phyloP scores from a whole-genome alignment of 2,797 vertebrate genomes.

The Carcharodon carcharias region DNA sequence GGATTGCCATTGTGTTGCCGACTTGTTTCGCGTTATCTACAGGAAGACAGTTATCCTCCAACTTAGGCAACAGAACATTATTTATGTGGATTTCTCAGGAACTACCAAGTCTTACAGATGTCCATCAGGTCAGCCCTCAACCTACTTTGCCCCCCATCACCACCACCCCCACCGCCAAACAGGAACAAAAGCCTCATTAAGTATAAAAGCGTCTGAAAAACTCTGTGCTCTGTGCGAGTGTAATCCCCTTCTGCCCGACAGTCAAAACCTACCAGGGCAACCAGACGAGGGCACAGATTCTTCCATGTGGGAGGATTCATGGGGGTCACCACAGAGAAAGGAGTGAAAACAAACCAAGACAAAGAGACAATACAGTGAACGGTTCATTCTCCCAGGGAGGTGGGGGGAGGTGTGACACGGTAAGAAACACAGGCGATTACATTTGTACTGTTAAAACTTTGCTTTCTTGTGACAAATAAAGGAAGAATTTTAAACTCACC shows the following conservation, averaged over 20 bases:
- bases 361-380: neutral
- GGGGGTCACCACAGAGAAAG: neutral
- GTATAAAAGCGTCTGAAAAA: neutral
- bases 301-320: neutral
- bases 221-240: too few species aligned
- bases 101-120: neutral
- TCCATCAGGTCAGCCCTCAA: neutral
- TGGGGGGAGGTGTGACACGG: neutral
- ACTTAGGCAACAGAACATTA: neutral
- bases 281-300: neutral
- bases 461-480: neutral
- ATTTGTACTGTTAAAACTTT: neutral
- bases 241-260: too few species aligned
- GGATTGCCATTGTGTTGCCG: neutral
- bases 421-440: neutral
- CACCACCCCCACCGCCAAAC: neutral
- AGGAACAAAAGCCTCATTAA: neutral
- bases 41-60: neutral
- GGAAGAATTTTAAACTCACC: neutral
- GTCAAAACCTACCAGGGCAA: neutral
- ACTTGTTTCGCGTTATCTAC: neutral
- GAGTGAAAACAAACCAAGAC: neutral
- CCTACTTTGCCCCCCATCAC: neutral
- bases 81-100: neutral
- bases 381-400: neutral